These are phyloP conservation scores for Aphelinus certus DNA, from an alignment of 1,140 invertebrate species.

Conservation along the genomic window DNA sequence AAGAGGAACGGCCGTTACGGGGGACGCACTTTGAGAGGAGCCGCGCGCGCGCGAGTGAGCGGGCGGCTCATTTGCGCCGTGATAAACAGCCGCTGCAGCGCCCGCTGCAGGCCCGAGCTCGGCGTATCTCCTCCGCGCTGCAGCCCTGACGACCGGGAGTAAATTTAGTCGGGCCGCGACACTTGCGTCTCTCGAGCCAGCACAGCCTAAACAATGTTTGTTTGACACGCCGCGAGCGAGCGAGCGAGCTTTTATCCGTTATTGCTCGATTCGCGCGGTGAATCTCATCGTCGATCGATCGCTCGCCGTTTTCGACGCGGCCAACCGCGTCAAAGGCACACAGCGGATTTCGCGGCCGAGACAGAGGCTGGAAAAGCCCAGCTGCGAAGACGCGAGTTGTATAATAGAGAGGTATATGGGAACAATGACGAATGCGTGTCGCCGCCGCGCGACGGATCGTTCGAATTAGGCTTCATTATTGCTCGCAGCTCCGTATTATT, in stretches of 20 bases:
- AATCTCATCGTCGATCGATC: no score
- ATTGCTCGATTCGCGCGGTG: no score
- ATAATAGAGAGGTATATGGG: no score
- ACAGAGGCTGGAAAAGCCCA: no score
- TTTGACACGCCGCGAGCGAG: neutral
- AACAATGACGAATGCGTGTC: no score
- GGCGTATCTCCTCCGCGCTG: neutral
- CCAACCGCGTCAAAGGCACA: no score
- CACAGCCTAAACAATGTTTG: neutral
- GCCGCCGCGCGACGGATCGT: no score
- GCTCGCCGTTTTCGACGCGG: no score
- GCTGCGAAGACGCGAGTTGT: no score
- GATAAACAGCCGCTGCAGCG: constrained; percentile 20
- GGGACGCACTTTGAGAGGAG: constrained; percentile 15
- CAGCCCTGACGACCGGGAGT: constrained; percentile 16
- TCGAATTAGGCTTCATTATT: no score
- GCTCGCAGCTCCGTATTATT: no score
- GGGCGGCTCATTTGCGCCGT: constrained; percentile 28
- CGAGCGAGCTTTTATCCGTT: neutral
- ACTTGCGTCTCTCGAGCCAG: neutral
- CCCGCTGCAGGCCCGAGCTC: neutral
- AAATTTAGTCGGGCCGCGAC: constrained; percentile 27
- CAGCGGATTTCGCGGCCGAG: no score
- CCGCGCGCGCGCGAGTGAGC: neutral
- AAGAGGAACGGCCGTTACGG: neutral